These are phyloP conservation scores for Xestia ashworthii DNA, from an alignment of 2,888 invertebrate species.

Conservation along the genomic window DNA sequence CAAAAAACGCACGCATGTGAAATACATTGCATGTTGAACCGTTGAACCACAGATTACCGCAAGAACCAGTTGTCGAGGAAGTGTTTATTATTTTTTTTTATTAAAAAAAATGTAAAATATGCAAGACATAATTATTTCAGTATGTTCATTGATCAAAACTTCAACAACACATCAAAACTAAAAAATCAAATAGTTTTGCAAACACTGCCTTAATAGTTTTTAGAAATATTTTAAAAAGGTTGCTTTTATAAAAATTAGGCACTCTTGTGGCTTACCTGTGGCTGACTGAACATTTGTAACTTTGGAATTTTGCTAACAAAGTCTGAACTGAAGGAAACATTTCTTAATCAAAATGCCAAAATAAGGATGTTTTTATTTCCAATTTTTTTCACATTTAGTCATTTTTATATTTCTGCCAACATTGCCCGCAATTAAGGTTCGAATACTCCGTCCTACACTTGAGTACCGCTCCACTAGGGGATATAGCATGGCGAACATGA, in stretches of 20 bases:
- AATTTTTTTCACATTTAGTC: background rate
- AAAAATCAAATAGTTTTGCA: background rate
- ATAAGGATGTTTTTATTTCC: background rate
- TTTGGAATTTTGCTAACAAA: background rate
- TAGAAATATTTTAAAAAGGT: background rate
- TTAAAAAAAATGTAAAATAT: no score
- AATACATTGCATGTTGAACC: no score
- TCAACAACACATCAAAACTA: no score
- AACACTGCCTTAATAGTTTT: background rate
- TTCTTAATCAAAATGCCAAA: background rate
- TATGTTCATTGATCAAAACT: no score
- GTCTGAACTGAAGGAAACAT: background rate
- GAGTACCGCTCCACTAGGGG: slow-evolving; percentile 22
- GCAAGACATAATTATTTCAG: no score
- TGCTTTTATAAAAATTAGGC: background rate
- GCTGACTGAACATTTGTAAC: background rate
- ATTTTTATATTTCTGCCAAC: background rate
- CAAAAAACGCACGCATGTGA: no score
- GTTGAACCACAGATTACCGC: no score
- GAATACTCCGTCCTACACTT: background rate
- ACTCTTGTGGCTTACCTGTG: background rate
- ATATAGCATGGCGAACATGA: slow-evolving; percentile 26
- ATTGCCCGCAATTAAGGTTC: background rate
- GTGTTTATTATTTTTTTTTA: no score
- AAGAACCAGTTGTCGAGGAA: no score